Evolutionary conservation across 2,797 vertebrate genomes (phyloP).

Genomic region (Sebastes miniatus): DNA sequence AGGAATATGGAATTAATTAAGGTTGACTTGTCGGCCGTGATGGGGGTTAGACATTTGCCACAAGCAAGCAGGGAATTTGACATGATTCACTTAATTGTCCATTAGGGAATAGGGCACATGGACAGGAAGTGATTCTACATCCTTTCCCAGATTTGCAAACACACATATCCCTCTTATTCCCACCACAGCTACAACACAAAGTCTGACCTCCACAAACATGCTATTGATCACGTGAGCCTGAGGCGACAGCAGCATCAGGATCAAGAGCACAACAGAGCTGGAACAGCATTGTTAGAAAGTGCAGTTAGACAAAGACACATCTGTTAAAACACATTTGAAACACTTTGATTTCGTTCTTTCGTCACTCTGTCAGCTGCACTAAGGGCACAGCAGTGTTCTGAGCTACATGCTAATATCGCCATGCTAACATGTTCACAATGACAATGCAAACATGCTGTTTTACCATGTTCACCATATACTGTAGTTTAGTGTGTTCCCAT

Average conservation of each 20-base stretch:
- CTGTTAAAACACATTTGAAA: not conserved
- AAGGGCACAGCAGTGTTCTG: not conserved
- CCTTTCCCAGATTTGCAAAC: slow-evolving; percentile 67
- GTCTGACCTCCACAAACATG: slow-evolving; percentile 14
- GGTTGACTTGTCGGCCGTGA: slow-evolving; percentile 14
- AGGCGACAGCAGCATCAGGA: slow-evolving; percentile 6
- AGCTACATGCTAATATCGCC: not conserved
- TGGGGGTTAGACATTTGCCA: slow-evolving; percentile 44
- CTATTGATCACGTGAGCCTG: slow-evolving; percentile 30
- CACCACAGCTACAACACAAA: slow-evolving; percentile 18
- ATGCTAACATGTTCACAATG: not conserved
- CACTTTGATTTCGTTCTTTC: not conserved
- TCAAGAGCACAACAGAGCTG: not conserved
- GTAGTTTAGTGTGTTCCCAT: not conserved
- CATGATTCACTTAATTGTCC: slow-evolving; percentile 69
- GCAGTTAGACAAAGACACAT: not conserved
- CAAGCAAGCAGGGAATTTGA: slow-evolving; percentile 52
- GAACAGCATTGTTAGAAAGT: not conserved
- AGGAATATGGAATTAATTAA: slow-evolving; percentile 62
- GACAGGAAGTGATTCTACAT: slow-evolving; percentile 70
- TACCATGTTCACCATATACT: not conserved
- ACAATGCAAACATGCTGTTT: not conserved
- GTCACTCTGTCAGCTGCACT: not conserved
- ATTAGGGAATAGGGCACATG: slow-evolving; percentile 48
- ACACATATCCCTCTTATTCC: slow-evolving; percentile 40